Conservation (phyloP, 2,888 invertebrate genomes). For the Megamerina dolium region DNA sequence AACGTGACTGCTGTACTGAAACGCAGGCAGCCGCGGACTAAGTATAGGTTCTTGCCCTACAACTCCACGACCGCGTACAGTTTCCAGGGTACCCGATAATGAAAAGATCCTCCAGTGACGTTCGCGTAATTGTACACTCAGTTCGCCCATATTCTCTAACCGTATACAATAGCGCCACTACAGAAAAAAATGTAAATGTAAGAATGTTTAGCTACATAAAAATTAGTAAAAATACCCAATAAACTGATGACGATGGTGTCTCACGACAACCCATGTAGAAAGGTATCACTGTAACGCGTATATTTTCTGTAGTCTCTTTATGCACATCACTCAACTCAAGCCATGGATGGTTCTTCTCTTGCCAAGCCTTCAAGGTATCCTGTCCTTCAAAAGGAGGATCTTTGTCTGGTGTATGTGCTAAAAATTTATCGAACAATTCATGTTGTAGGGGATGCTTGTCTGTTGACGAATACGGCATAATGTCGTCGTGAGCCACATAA, state of each 20-base stretch:
- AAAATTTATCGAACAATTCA: conserved; percentile 93
- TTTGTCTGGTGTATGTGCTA: conserved; percentile 67
- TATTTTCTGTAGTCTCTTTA: conserved; percentile 86
- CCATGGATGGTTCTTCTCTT: conserved; percentile 97
- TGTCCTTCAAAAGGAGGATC: conserved; percentile 85
- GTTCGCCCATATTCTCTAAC: conserved; percentile 85
- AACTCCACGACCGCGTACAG: conserved; percentile 85
- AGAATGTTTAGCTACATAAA: neutral
- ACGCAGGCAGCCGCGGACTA: conserved; percentile 81
- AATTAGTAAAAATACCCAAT: conserved; percentile 54
- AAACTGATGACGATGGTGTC: conserved; percentile 84
- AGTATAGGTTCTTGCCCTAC: conserved; percentile 97
- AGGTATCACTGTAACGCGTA: conserved; percentile 92
- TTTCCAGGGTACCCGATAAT: conserved; percentile 86
- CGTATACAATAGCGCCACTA: conserved; percentile 98
- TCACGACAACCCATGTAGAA: conserved; percentile 96
- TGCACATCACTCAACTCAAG: conserved; percentile 94
- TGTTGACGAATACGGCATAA: conserved; percentile 86
- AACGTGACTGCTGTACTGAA: conserved; percentile 97
- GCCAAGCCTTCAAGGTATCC: conserved; percentile 91
- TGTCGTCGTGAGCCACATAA: conserved; percentile 97
- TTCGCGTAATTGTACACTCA: conserved; percentile 88
- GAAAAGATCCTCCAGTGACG: conserved; percentile 98
- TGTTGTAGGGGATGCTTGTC: conserved; percentile 85
- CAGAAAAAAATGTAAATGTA: conserved; percentile 22